Evolutionary conservation across 2,797 vertebrate genomes (phyloP), one percentile per base, ranked within the genome.

Genomic region (Sternarchorhynchus goeldii): DNA sequence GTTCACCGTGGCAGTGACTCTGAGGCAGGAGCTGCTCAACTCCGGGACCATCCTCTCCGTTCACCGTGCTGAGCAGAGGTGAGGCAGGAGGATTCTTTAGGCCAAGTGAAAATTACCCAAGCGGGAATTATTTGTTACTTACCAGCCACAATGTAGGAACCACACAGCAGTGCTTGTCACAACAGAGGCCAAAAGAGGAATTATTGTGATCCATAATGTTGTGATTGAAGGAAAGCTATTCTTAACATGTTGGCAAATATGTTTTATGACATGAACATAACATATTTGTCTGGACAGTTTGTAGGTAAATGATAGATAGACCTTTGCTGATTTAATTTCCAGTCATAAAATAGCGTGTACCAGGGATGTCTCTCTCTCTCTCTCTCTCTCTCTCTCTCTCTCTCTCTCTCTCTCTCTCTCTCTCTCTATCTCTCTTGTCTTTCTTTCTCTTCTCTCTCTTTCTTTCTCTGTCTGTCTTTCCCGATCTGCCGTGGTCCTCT

Each of bases 41-140:
- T 99, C 97, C 16, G 97, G 97, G 78, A 96, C 98, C 85, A 95
- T 99, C 83, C 88, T 99, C 75, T 99, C 97, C 79, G 92, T 99
- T 87, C 97, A 97, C 85, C 95, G 96, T 71, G 93, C 95, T 83
- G 96, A 98, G 86, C 94, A 95, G 85, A 96, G 97, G 97, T 99
- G 18, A 80, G 58, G 50, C 62, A 64, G 57, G 20, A 70, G 16
- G 45, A 10, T 68, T 21, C 45, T 50, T 50, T 12, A 6, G 45
- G 2, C 45, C 45, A 50, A 12, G 45, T 3, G 12, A 50, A 50
- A 16, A 8, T 6, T 4, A 31, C 20, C 3, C 21, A 63, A 59
- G n/a, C 14, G 21, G 41, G 12, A 68, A 29, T 66, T n/a, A 45
- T 50, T 41, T 25, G 25, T 25, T 50, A 50, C 12, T 1, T 50